phyloP scores from a whole-genome alignment of 1,140 invertebrate genomes.

The Gonatopus flavifemur region DNA sequence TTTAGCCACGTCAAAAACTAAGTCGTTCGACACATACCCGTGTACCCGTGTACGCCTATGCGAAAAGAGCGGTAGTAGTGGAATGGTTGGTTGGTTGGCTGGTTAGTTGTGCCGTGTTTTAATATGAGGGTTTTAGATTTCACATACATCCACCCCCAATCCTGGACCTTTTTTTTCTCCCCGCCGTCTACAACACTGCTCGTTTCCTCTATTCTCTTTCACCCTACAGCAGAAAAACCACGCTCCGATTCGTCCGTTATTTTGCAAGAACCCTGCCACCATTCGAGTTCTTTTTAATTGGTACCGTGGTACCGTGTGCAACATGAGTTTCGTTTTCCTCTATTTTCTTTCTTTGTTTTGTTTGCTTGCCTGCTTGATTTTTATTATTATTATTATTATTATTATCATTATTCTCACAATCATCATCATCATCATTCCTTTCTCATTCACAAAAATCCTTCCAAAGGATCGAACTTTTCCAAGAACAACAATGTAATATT shows the following conservation, averaged over 20 bases:
- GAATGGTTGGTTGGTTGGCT: constrained; percentile 19
- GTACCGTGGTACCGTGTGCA: constrained; percentile 26
- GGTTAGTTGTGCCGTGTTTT: constrained; percentile 33
- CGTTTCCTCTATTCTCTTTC: constrained; percentile 11
- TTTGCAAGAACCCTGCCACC: constrained; percentile 37
- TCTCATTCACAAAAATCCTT: too few relatives aligned
- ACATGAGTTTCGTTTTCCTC: constrained; percentile 5
- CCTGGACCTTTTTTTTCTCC: constrained; percentile 11
- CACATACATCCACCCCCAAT: constrained; percentile 35
- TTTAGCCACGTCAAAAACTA: too few relatives aligned
- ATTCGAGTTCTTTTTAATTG: constrained; percentile 48
- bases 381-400: background rate
- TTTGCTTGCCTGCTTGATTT: too few relatives aligned
- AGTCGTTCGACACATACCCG: too few relatives aligned
- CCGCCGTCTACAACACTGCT: background rate
- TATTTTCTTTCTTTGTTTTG: background rate
- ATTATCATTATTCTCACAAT: background rate
- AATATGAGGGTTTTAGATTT: constrained; percentile 49
- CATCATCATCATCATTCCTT: background rate
- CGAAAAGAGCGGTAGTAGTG: background rate
- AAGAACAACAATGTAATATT: too few relatives aligned
- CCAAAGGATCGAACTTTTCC: too few relatives aligned
- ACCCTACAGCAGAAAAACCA: constrained; percentile 28
- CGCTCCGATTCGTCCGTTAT: constrained; percentile 45
- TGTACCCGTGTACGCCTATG: too few relatives aligned